Base-by-base conservation (phyloP, 2,888 invertebrate species). In the Harpagoxenus sublaevis region DNA sequence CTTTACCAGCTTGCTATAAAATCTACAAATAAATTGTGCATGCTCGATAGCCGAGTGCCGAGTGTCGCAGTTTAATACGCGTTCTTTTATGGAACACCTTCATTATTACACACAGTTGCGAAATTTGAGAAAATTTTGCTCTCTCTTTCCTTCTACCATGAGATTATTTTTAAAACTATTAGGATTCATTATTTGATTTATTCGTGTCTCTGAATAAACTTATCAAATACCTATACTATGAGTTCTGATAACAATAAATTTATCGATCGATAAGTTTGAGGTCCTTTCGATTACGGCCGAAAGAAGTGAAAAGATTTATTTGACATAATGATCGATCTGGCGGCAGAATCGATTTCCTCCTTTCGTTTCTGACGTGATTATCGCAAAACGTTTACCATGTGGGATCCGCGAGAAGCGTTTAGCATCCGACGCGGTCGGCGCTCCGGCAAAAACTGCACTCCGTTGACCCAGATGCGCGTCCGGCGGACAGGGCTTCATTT, bases 331-430 rank as follows among this genome's bases (percentile, higher is more conserved):
- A 79, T 79, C 12, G 78, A 79, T 79, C 45, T 45, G 45, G 6
- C 71, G 71, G 45, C 53, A 15, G n/a, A 70, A 45, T 55, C 70
- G 39, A 71, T 79, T 70, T 60, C 35, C 71, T 71, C 57, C 57
- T 79, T 79, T 71, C 57, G 71, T 60, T 60, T 79, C 35, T 63
- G 57, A 79, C 55, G 35, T 48, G 48, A 57, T 71, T 71, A 79
- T 79, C 73, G 79, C 79, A 79, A 79, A 79, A 71, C 48, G 73
- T 79, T 79, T 48, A 60, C 57, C 79, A 71, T 48, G 45, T 42
- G 79, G 45, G 23, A 60, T 53, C 48, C 73, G 35, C 57, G 71
- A 71, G 78, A 79, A 79, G 71, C 79, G 57, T 71, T 79, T 79
- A 79, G 71, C 71, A 45, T 23, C 48, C 23, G 73, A 28, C 45